Percentiles rank a stretch among this genome's conserved stretches.
Conservation (phyloP, 2,888 invertebrate genomes). For the Syrphus vitripennis region DNA sequence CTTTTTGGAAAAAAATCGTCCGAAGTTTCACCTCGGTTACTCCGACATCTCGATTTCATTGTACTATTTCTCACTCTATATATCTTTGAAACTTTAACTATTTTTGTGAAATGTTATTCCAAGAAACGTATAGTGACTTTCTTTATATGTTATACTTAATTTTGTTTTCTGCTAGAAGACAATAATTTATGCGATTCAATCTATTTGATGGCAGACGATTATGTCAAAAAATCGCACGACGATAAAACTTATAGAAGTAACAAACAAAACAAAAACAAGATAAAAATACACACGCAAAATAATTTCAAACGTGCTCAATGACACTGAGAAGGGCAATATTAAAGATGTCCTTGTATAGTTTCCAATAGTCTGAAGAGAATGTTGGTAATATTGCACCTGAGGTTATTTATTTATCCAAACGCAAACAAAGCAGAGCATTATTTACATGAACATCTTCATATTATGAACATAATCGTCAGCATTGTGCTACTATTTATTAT, state of each 20-base stretch:
- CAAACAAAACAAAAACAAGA: neutral
- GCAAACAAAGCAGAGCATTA: neutral
- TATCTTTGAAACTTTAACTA: no score
- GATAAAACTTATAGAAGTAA: neutral
- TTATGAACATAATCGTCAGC: no score
- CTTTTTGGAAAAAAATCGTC: no score
- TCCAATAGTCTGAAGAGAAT: neutral
- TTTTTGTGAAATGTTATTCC: no score
- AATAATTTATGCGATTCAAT: neutral
- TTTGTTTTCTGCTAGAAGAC: neutral
- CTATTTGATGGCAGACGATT: neutral
- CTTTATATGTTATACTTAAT: no score
- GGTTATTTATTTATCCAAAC: neutral
- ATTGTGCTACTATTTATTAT: no score
- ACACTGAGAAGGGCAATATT: neutral
- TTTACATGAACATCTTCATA: no score
- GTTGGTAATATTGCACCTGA: neutral
- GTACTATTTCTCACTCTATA: no score
- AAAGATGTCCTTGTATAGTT: neutral
- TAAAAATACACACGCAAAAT: neutral
- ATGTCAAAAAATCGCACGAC: neutral
- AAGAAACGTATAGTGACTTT: no score
- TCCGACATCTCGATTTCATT: no score
- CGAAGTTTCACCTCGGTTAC: no score
- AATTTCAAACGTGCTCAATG: neutral